A percentile compares a stretch with the other conserved stretches of the same genome.
Evolutionary conservation across 2,797 vertebrate species (phyloP).

Genomic region (Coregonus suidteri): DNA sequence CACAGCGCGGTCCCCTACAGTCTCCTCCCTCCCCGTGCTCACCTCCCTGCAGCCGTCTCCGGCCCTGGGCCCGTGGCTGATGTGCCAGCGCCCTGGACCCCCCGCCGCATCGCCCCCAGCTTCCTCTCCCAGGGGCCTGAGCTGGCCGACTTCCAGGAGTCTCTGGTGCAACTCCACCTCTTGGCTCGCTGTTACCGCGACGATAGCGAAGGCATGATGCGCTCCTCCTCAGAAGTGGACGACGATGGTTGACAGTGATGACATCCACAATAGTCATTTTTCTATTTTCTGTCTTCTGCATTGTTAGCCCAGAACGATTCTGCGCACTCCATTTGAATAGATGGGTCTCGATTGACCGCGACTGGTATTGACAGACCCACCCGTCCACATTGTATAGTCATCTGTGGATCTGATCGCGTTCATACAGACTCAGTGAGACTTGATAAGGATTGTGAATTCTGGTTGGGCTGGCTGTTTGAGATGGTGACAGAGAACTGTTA

Average conservation of each 20-base stretch:
- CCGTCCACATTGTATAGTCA: too few species aligned
- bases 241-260: conserved; percentile 33
- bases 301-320: background rate
- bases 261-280: background rate
- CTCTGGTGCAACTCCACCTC: conserved; percentile 77
- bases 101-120: conserved; percentile 71
- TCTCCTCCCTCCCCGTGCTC: conserved; percentile 77
- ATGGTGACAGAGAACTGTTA: background rate
- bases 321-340: background rate
- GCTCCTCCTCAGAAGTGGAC: conserved; percentile 71
- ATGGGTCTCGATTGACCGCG: background rate
- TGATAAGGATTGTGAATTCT: background rate
- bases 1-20: conserved; percentile 40
- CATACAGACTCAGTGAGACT: background rate
- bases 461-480: background rate
- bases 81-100: conserved; percentile 54
- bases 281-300: background rate
- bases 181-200: conserved; percentile 79
- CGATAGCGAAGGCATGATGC: conserved; percentile 51
- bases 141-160: conserved; percentile 75
- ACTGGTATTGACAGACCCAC: background rate
- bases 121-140: conserved; percentile 81
- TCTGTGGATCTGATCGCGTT: background rate
- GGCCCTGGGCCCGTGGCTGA: conserved; percentile 63
- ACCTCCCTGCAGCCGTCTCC: conserved; percentile 81